Evolutionary conservation across 2,797 vertebrate species (phyloP), one percentile per base, ranked within the genome.

Genomic region (Takifugu ocellatus): DNA sequence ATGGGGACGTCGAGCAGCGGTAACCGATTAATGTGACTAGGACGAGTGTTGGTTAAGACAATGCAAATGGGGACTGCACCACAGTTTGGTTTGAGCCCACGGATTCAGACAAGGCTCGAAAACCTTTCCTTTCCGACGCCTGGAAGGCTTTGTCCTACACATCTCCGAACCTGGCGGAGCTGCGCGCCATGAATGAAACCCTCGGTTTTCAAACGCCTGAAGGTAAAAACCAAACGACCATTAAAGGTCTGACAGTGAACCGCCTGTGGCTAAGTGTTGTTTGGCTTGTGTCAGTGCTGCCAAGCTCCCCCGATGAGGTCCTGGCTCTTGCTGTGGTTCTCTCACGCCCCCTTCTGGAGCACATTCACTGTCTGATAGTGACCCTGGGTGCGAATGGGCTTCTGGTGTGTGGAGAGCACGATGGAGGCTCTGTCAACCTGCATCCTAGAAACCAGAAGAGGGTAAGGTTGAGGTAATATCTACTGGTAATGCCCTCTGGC

Each of bases 61-160:
- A 54, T 54, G 16, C 14, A 26, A 21, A 33, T 33, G 11, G 10
- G 3, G 36, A 39, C 36, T 76, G 48, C 82, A 49, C 72, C 51
- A 63, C 85, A 97, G 95, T 97, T 77, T 96, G 93, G 89, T 97
- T 91, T 31, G 95, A 97, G 82, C 95, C 95, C 1, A 95, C 95
- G 1, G 92, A 95, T 82, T 78, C 85, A 69, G 90, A 92, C 71
- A 95, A 94, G 70, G 94, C 94, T 24, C 84, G 88, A 17, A 96
- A 96, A 83, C 94, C 95, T 0, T 97, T 97, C 75, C 80, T 93
- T 58, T 94, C 94, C 25, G 91, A 94, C 25, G 91, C 92, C 84
- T 97, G 95, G 94, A 96, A 90, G 81, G 85, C 81, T 5, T 85
- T 97, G 56, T 84, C 88, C 0, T 96, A 91, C 77, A 88, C 90